Base-by-base conservation (phyloP, 2,888 invertebrate genomes). In the Hedya salicella region DNA sequence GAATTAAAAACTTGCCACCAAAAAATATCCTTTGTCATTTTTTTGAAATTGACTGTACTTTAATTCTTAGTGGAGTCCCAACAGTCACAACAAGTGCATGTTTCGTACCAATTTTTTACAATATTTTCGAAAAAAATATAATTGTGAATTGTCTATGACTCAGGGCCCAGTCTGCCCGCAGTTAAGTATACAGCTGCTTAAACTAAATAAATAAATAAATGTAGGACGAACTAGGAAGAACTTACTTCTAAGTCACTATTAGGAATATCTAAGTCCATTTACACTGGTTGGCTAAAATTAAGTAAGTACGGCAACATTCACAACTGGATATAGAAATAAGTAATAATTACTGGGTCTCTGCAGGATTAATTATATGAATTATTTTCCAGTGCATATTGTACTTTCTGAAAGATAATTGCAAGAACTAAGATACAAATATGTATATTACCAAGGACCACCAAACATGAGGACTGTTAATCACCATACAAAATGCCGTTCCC, bases 231-330 rank as follows among this genome's bases (percentile, higher is more conserved):
- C 25, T 25, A n/a, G n/a, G n/a, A n/a, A n/a, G n/a, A n/a, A 19
- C 62, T 62, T 62, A 62, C n/a, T 25, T 9, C 54, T 63, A 63
- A 16, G 21, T 63, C 16, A 48, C 44, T 60, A 40, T 46, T 50
- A 57, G 57, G 57, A 57, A 57, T 57, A 44, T 57, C 32, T 57
- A 53, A 25, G 44, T 44, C n/a, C 11, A 49, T 46, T 30, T 36
- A 36, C 53, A 62, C 53, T 53, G 62, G 53, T 13, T 36, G 21
- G 14, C 5, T 16, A 30, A 42, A 46, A 16, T 53, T 52, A 62
- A 62, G 61, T 50, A 61, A 4, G 6, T 25, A 25, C n/a, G n/a
- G 25, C 25, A 25, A 25, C n/a, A n/a, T 25, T 25, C 2, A 25
- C 25, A 25, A 25, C 9, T 21, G n/a, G 1, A n/a, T 19, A n/a